Base-by-base conservation (phyloP, 2,888 invertebrate genomes). In the Dermolepida albohirtum region DNA sequence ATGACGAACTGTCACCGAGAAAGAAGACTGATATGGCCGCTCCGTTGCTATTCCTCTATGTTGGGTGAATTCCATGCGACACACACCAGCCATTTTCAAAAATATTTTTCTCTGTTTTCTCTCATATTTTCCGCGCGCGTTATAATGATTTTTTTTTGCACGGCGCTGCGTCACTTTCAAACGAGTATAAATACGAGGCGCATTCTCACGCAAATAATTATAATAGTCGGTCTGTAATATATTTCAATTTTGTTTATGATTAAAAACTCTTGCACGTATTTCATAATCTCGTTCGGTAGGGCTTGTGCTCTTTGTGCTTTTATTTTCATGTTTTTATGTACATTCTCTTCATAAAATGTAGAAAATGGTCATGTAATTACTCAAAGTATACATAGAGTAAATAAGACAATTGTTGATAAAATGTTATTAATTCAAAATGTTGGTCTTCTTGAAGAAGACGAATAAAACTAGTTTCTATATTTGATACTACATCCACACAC, bases 1-100 rank as follows among this genome's bases (percentile, higher is more conserved):
- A 85, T 85, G 84, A 85, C 83, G 84, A 81, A 84, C 82, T 84
- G 85, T 84, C 84, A 84, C 81, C 84, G 83, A 80, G 83, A 84
- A 84, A 82, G 83, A 84, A 85, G 84, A 85, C 83, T 83, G 83
- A 85, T 85, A 84, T 83, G 84, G 83, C 83, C 79, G 82, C 82
- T 80, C 79, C 80, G 80, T 76, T 76, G 80, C 79, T 79, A 80
- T 81, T 80, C 79, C 81, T 81, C 80, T 80, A 80, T 80, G 79
- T 79, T 76, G 77, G 77, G 76, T 79, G 77, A 78, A 79, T 80
- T 79, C 79, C 79, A 75, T 79, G 79, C 80, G 79, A 80, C 79
- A 78, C 73, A 57, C 57, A 76, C 72, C 78, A 75, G 80, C 80
- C 81, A 80, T 81, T 81, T 82, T 82, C 81, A 77, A 81, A 81